Evolutionary conservation across 64 coral and sea anemone species (phyloP).

Genomic region (Porites australiensis): DNA sequence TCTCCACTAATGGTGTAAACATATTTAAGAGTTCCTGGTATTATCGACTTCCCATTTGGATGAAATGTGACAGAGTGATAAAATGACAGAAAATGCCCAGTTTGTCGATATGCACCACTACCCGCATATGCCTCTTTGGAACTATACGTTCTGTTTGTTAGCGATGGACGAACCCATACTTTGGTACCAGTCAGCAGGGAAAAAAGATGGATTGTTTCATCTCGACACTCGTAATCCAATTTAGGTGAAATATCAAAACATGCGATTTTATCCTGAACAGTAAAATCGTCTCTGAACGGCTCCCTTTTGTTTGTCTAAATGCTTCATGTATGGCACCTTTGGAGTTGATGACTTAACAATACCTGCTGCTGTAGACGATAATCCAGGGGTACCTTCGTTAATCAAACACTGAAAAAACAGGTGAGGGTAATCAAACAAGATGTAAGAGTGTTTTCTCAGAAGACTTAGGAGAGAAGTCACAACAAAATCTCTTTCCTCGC

Average conservation of each 20-base stretch:
- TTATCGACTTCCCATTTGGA: background rate
- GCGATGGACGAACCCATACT: background rate
- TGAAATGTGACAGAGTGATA: constrained; percentile 17
- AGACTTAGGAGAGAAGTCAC: background rate
- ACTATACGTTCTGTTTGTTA: background rate
- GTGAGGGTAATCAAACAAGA: background rate
- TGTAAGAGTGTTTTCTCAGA: background rate
- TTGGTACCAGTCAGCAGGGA: constrained; percentile 9
- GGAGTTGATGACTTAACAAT: background rate
- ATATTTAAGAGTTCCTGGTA: background rate
- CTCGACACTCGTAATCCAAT: constrained; percentile 14
- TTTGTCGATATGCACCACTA: background rate
- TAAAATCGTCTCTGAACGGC: background rate
- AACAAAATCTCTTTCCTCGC: background rate
- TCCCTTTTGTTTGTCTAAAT: background rate
- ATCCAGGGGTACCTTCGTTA: background rate
- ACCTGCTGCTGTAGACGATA: background rate
- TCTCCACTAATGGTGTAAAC: constrained; percentile 17
- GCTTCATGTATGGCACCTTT: background rate
- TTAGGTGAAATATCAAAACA: constrained; percentile 33
- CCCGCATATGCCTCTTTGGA: no score
- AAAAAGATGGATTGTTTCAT: constrained; percentile 27
- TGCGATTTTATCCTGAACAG: constrained; percentile 15
- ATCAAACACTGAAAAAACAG: background rate
- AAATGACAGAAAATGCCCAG: background rate